Conservation (phyloP, 2,113 vertebrate genomes). For the Verasper variegatus region DNA sequence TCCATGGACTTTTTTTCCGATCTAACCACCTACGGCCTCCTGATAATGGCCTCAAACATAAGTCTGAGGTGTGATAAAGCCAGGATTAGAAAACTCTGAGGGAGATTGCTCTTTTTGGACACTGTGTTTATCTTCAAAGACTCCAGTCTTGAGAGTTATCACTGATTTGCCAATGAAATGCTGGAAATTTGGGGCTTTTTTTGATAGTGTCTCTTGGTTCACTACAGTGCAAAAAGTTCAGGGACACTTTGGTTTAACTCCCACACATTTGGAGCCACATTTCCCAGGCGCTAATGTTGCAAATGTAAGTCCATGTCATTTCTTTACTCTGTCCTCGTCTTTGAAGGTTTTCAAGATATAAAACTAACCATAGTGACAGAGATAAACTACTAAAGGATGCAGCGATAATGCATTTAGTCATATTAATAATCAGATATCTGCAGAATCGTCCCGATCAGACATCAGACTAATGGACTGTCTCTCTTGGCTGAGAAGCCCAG, state of each 20-base stretch:
- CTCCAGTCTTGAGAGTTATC: constrained; percentile 5
- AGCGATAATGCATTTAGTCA: too few species aligned
- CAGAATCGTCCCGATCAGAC: too few species aligned
- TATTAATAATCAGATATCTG: not conserved
- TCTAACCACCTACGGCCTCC: constrained; percentile 56
- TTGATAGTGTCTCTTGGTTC: not conserved
- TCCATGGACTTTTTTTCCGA: constrained; percentile 45
- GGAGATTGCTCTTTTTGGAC: constrained; percentile 29
- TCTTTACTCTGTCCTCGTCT: not conserved
- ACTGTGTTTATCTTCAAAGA: constrained; percentile 24
- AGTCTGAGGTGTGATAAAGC: constrained; percentile 41
- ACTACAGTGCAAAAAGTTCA: not conserved
- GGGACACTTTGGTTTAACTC: constrained; percentile 3
- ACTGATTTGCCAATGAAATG: constrained; percentile 1
- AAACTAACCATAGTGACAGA: not conserved
- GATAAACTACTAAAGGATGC: too few species aligned
- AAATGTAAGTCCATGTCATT: not conserved
- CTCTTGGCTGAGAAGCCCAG: not conserved
- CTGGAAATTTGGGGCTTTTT: not conserved
- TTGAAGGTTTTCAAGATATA: not conserved
- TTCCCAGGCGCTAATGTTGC: not conserved
- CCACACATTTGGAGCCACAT: not conserved
- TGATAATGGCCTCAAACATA: constrained; percentile 43
- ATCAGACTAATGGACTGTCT: constrained; percentile 8
- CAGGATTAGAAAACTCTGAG: constrained; percentile 21